A percentile compares a stretch with the other conserved stretches of the same genome.
These are phyloP conservation scores for Heliopora coerulea DNA, from an alignment of 92 coral and sea anemone species.

Conservation along the genomic window DNA sequence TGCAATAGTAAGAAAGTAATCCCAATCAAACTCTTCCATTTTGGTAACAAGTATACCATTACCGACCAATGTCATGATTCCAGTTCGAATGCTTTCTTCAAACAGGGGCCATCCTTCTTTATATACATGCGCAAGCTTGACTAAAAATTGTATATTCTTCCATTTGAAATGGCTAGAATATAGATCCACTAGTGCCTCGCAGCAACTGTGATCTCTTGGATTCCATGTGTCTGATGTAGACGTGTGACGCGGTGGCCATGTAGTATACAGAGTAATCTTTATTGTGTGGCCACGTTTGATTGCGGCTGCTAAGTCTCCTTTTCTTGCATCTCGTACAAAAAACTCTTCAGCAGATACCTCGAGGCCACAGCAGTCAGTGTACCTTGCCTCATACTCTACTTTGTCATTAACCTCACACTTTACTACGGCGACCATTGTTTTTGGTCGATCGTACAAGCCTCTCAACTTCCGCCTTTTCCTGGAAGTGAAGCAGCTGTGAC, in stretches of 20 bases:
- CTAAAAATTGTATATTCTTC: not conserved
- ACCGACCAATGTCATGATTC: not conserved
- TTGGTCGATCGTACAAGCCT: not conserved
- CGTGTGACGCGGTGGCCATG: not conserved
- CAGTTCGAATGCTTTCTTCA: not conserved
- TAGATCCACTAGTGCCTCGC: not conserved
- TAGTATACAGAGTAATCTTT: not conserved
- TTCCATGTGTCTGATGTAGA: not conserved
- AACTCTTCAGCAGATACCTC: not conserved
- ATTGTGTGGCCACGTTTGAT: not conserved
- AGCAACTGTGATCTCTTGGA: not conserved
- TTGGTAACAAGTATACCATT: not conserved
- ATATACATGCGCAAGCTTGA: not conserved
- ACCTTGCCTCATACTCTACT: not conserved
- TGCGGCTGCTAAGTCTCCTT: not conserved
- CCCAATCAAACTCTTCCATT: not conserved
- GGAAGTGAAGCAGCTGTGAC: not conserved
- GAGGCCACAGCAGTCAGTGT: not conserved
- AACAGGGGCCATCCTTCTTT: not conserved
- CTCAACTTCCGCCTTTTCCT: not conserved
- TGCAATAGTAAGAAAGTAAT: not conserved
- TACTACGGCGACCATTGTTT: slow-evolving; percentile 1
- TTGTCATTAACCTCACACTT: not conserved
- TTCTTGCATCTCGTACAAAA: not conserved
- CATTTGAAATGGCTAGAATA: not conserved